Conservation (phyloP, 2,888 invertebrate species). For the Sesia bembeciformis region DNA sequence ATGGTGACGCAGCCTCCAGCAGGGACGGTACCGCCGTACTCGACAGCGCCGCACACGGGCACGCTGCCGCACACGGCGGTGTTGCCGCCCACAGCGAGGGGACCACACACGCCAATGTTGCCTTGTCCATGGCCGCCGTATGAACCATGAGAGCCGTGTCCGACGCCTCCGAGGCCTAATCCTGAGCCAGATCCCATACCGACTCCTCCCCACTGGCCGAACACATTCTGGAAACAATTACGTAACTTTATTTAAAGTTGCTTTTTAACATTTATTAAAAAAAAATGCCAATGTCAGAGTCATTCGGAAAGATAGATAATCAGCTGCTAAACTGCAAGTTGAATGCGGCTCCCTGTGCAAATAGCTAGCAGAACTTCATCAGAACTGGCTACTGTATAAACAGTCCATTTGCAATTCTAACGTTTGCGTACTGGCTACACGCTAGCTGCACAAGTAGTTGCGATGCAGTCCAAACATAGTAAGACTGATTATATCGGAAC, state of each 20-base stretch:
- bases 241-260: not conserved
- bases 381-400: no score
- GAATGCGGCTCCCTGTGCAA: no score
- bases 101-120: not conserved
- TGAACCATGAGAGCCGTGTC: not conserved
- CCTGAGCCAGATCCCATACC: not conserved
- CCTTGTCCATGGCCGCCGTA: not conserved
- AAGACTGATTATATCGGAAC: no score
- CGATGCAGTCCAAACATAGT: no score
- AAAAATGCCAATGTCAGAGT: no score
- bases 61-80: conserved; percentile 24
- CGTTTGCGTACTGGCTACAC: no score
- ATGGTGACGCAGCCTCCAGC: conserved; percentile 25
- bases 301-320: no score
- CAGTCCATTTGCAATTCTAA: no score
- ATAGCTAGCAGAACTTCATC: no score
- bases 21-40: conserved; percentile 21
- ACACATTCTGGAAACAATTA: not conserved
- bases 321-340: no score
- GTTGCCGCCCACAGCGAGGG: conserved; percentile 9
- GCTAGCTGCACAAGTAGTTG: no score
- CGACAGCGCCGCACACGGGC: conserved; percentile 24
- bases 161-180: not conserved
- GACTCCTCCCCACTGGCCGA: not conserved
- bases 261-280: not conserved